A percentile compares a stretch with the other conserved stretches of the same genome.
These are phyloP conservation scores for Mus caroli DNA, from an alignment of 2,797 vertebrate species.

Conservation along the genomic window DNA sequence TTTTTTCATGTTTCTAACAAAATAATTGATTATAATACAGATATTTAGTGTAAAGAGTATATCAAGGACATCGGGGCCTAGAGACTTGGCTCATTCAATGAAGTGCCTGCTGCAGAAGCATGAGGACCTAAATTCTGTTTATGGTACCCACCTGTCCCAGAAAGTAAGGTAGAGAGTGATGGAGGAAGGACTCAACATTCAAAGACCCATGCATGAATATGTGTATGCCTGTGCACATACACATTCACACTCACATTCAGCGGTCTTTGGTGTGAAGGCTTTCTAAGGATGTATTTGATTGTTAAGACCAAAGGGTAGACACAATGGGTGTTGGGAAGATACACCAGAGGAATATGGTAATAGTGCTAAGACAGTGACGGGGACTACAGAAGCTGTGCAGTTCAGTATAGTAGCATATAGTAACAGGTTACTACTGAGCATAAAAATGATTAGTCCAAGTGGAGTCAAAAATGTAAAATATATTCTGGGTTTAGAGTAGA, in stretches of 20 bases:
- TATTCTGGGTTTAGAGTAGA: not conserved
- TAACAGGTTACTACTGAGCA: not conserved
- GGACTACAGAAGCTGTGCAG: not conserved
- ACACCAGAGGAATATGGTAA: not conserved
- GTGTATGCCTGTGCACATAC: too few relatives aligned
- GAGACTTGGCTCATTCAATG: not conserved
- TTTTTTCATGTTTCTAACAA: constrained; percentile 5
- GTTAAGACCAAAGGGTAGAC: not conserved
- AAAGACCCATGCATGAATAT: not conserved
- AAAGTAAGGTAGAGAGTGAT: not conserved
- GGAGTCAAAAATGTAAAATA: not conserved
- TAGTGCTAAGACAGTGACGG: not conserved
- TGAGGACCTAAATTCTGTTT: not conserved
- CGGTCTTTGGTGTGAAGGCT: not conserved
- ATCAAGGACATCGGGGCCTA: not conserved
- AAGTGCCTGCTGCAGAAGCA: too few relatives aligned
- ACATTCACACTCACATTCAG: not conserved
- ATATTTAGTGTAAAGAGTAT: not conserved
- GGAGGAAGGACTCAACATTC: not conserved
- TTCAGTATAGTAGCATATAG: not conserved
- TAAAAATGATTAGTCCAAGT: not conserved
- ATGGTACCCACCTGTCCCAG: not conserved
- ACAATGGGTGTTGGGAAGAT: not conserved
- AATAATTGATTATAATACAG: constrained; percentile 25
- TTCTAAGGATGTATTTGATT: not conserved